Evolutionary conservation across 30 jellyfish, hydroid and myxozoan species (phyloP), one percentile per base, ranked within the genome.

Genomic region (Catostylus mosaicus): DNA sequence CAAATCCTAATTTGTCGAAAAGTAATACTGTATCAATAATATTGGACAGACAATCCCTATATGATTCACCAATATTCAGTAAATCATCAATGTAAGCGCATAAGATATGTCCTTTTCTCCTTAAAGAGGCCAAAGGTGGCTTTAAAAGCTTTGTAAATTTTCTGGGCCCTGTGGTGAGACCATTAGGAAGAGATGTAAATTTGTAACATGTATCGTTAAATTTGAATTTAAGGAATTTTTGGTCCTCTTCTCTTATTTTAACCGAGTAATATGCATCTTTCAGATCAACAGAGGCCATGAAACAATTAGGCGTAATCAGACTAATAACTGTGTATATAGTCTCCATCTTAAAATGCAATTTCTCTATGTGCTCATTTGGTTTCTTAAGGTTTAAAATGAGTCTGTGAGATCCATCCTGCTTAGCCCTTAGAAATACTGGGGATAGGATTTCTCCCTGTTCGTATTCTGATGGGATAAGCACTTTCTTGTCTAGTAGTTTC

Each of bases 211-310:
- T n/a, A 11, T 34, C 85, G 4, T 23, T 19, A 47, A 46, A 40
- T 12, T 48, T 26, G 50, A 82, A 82, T 69, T 82, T 66, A 18
- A 82, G 23, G 68, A 12, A 82, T 52, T 69, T 82, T 30, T 82
- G 93, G 56, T 31, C 36, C 20, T 35, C 24, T 47, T 67, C 80
- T 23, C 31, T 33, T 30, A 82, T 82, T 68, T 48, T 67, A 16
- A 82, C 78, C 7, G 89, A 33, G 52, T 82, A 67, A 23, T 67
- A 67, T n/a, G 92, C 92, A 82, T 82, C 92, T 45, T 82, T 82
- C 24, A 82, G 26, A 40, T 82, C 92, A 27, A 82, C 34, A 1
- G 79, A 68, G 16, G 88, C 70, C 88, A 82, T 71, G 32, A 54
- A 67, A 45, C 84, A 64, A 1, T 66, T 46, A 24, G 61, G 73